These are phyloP conservation scores for Chlorocebus sabaeus DNA, from an alignment of 2,113 vertebrate species.

Conservation along the genomic window DNA sequence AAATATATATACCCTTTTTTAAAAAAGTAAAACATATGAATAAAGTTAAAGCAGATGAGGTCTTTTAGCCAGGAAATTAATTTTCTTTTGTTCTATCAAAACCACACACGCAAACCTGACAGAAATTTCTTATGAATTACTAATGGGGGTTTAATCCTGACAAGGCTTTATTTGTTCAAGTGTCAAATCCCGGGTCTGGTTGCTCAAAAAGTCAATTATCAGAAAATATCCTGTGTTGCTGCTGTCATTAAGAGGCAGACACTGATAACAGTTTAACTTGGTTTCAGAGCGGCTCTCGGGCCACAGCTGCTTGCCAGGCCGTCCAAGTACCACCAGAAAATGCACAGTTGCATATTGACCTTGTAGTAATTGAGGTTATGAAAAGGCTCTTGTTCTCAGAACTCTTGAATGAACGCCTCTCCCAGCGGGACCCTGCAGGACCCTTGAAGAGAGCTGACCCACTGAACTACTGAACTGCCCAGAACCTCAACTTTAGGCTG, in stretches of 20 bases:
- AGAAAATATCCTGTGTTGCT: slow-evolving; percentile 71
- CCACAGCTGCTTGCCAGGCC: slow-evolving; percentile 78
- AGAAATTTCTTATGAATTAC: slow-evolving; percentile 74
- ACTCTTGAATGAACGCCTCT: slow-evolving; percentile 76
- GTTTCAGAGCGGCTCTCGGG: slow-evolving; percentile 66
- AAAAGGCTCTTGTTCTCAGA: slow-evolving; percentile 86
- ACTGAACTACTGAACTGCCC: slow-evolving; percentile 59
- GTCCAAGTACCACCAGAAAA: slow-evolving; percentile 70
- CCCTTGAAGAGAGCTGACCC: slow-evolving; percentile 55
- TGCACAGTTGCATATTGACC: slow-evolving; percentile 77
- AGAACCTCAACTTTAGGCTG: slow-evolving; percentile 29
- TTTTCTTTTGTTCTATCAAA: slow-evolving; percentile 59
- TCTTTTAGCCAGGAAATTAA: slow-evolving; percentile 67
- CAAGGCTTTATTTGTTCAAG: slow-evolving; percentile 79
- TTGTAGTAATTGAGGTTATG: slow-evolving; percentile 84
- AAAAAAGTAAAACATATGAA: slow-evolving; percentile 46
- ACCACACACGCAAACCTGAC: slow-evolving; percentile 41
- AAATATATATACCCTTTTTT: slow-evolving; percentile 64
- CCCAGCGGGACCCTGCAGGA: slow-evolving; percentile 64
- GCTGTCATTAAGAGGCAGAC: slow-evolving; percentile 73
- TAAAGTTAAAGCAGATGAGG: slow-evolving; percentile 61
- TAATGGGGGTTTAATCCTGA: slow-evolving; percentile 75
- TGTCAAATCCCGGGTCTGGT: slow-evolving; percentile 58
- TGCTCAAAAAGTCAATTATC: slow-evolving; percentile 80
- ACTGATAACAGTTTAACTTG: slow-evolving; percentile 71